A percentile compares a stretch with the other conserved stretches of the same genome.
Conservation (phyloP, 2,113 vertebrate species). For the Bucco capensis region DNA sequence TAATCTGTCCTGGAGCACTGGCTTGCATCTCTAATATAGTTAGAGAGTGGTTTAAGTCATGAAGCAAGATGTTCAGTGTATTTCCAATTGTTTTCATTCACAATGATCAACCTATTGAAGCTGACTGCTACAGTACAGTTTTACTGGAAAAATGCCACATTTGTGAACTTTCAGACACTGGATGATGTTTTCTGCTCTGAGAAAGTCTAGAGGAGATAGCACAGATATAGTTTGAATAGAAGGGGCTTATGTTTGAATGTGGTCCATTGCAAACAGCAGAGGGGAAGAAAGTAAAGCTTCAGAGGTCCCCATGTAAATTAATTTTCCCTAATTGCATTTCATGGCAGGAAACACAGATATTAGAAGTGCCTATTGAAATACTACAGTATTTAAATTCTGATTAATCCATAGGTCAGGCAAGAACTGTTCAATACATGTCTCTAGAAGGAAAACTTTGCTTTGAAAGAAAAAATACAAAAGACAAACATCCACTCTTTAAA, state of each 20-base stretch:
- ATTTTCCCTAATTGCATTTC: slow-evolving; percentile 43
- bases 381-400: slow-evolving; percentile 38
- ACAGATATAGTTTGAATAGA: neutral
- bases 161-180: neutral
- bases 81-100: slow-evolving; percentile 50
- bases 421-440: neutral
- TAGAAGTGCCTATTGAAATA: slow-evolving; percentile 41
- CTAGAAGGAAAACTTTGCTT: neutral
- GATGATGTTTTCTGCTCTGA: neutral
- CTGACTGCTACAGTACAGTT: neutral
- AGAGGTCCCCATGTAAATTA: slow-evolving; percentile 31
- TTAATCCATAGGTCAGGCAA: slow-evolving; percentile 28
- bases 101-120: slow-evolving; percentile 21
- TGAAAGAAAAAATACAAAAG: slow-evolving; percentile 31
- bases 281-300: slow-evolving; percentile 17
- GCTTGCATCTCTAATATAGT: slow-evolving; percentile 1
- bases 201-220: neutral
- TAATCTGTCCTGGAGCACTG: slow-evolving; percentile 44
- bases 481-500: neutral
- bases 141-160: slow-evolving; percentile 22
- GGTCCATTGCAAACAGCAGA: neutral
- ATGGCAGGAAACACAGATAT: slow-evolving; percentile 40
- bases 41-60: neutral
- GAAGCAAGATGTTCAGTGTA: slow-evolving; percentile 6
- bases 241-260: neutral